A percentile compares a stretch with the other conserved stretches of the same genome.
Evolutionary conservation across 2,113 vertebrate genomes (phyloP).

Genomic region (Polypterus senegalus): DNA sequence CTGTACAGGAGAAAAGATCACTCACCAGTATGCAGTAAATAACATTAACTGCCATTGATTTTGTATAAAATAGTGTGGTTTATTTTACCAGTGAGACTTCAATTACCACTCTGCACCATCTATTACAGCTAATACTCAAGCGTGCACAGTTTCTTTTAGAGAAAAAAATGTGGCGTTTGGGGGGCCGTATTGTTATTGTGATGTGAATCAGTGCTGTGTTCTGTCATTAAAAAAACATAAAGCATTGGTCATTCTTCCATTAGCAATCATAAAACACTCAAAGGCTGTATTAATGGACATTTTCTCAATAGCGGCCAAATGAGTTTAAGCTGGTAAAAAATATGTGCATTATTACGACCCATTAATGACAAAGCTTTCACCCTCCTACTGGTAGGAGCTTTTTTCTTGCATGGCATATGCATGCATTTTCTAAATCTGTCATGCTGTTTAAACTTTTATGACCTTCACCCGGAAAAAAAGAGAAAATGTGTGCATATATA

Average conservation of each 20-base stretch:
- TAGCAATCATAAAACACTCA: neutral
- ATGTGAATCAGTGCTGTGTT: neutral
- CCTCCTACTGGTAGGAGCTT: too few species aligned
- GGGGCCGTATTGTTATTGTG: neutral
- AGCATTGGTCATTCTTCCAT: neutral
- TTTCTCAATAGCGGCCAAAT: too few species aligned
- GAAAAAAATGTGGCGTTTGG: neutral
- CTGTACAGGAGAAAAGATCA: slow-evolving; percentile 24
- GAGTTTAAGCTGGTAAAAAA: too few species aligned
- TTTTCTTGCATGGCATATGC: too few species aligned
- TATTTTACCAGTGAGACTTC: slow-evolving; percentile 20
- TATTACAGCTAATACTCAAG: slow-evolving; percentile 20
- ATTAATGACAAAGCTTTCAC: too few species aligned
- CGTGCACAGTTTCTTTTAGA: slow-evolving; percentile 16
- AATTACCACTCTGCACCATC: slow-evolving; percentile 21
- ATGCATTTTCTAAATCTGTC: too few species aligned
- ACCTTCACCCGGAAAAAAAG: too few species aligned
- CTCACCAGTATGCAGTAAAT: slow-evolving; percentile 28
- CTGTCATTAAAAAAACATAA: neutral
- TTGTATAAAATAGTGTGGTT: slow-evolving; percentile 22
- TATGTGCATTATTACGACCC: too few species aligned
- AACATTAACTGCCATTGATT: slow-evolving; percentile 31
- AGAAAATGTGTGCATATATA: too few species aligned
- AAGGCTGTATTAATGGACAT: neutral
- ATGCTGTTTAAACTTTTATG: too few species aligned